Base-by-base conservation (phyloP, 2,797 vertebrate genomes). In the Macropodus opercularis region DNA sequence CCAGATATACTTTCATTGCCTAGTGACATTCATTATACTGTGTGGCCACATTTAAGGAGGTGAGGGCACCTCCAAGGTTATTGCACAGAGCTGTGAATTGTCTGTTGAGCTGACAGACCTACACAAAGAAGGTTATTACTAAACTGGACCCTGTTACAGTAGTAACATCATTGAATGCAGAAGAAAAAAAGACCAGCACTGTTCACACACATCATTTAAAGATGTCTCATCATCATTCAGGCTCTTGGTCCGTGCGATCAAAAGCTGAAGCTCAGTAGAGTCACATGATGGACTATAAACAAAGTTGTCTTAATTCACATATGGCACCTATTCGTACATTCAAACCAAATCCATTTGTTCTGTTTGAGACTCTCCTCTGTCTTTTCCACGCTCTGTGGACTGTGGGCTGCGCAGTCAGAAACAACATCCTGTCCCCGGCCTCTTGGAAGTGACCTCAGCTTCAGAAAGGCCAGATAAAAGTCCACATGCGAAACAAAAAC, bases 381-480 rank as follows among this genome's bases (percentile, higher is more conserved):
- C 46, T 24, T 49, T 53, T 59, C 15, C 32, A 7, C n/a, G 19
- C 26, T 63, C n/a, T 3, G 27, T n/a, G 40, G 44, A 60, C 57
- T 55, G 40, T n/a, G 69, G 67, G 65, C 71, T 19, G 38, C 43
- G 21, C 68, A 77, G 77, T 77, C 73, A 74, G 80, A 59, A 87
- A 85, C 86, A 87, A 89, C 88, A 90, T 87, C 89, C 89, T 90
- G 82, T 75, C 74, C 77, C 66, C 17, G 69, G 85, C 78, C 87
- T 83, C 83, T 73, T 83, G 89, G 87, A 89, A 90, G 84, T 90
- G 90, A 90, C 90, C 90, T 91, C 88, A 89, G 83, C 73, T 78
- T 72, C 74, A 83, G 63, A 85, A 74, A 82, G 82, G 81, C 85
- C 82, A 85, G 83, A 90, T 89, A 86, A 87, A 87, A 80, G 66